A percentile compares a stretch with the other conserved stretches of the same genome.
phyloP scores from a whole-genome alignment of 2,113 vertebrate genomes.

The Leptobrachium leishanense region DNA sequence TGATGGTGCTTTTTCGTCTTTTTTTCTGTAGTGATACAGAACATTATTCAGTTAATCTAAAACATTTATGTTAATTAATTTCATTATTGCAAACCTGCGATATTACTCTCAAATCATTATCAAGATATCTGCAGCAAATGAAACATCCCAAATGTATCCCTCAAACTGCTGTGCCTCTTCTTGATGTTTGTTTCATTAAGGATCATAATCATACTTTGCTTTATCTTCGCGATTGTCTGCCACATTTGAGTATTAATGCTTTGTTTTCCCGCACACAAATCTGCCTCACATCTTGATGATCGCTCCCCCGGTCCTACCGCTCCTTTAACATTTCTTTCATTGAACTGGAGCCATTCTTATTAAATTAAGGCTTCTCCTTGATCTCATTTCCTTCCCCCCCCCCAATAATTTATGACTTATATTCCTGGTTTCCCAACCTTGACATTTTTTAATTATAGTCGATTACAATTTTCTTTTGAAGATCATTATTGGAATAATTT shows the following conservation, averaged over 20 bases:
- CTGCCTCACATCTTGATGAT: background rate
- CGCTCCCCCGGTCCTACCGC: background rate
- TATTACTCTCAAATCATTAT: too few species aligned
- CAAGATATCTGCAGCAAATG: too few species aligned
- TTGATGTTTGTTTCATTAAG: too few species aligned
- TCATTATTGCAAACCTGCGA: too few species aligned
- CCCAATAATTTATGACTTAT: conserved; percentile 22
- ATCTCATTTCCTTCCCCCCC: background rate
- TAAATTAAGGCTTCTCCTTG: conserved; percentile 11
- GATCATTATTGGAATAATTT: conserved; percentile 36
- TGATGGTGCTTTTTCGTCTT: too few species aligned
- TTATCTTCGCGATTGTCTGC: too few species aligned
- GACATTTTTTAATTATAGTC: conserved; percentile 38
- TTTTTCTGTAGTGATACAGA: too few species aligned
- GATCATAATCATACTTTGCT: too few species aligned
- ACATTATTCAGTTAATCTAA: too few species aligned
- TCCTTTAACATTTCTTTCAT: background rate
- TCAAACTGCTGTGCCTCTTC: too few species aligned
- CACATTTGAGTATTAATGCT: conserved; percentile 11
- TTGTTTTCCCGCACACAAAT: background rate
- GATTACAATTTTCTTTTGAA: conserved; percentile 30
- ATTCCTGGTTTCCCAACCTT: conserved; percentile 30
- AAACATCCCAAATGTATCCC: too few species aligned
- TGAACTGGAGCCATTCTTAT: background rate
- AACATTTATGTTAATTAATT: too few species aligned